Conservation (phyloP, 2,113 vertebrate genomes). For the Megaleporinus macrocephalus region DNA sequence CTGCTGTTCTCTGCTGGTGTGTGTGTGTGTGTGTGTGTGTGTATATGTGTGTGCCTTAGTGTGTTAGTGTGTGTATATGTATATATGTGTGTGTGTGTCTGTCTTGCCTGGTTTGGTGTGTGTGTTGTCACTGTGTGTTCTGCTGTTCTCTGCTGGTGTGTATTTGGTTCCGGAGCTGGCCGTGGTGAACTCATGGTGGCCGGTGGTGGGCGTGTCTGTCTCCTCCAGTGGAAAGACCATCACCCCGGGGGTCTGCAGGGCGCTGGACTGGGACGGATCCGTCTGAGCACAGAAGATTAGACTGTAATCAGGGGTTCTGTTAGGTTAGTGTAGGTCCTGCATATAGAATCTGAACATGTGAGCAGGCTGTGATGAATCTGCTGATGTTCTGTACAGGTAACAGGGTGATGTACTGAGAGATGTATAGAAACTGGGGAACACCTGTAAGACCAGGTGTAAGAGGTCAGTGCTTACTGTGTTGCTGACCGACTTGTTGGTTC, state of each 20-base stretch:
- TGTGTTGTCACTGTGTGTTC: not conserved
- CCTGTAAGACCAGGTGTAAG: too few species aligned
- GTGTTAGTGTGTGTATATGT: not conserved
- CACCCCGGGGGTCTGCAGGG: slow-evolving; percentile 21
- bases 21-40: not conserved
- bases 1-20: not conserved
- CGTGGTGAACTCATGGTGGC: slow-evolving; percentile 39
- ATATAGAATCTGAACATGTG: too few species aligned
- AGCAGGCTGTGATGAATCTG: too few species aligned
- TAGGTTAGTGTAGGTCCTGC: too few species aligned
- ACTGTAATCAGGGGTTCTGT: not conserved
- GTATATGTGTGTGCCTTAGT: not conserved
- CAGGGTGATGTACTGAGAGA: too few species aligned
- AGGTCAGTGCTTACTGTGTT: too few species aligned
- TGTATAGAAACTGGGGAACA: too few species aligned
- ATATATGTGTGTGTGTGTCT: too few species aligned
- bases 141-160: not conserved
- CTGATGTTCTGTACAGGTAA: too few species aligned
- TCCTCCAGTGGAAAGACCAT: slow-evolving; percentile 10
- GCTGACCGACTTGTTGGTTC: slow-evolving; percentile 34
- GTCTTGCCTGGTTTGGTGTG: not conserved
- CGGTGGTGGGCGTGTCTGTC: slow-evolving; percentile 19
- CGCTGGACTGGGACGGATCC: slow-evolving; percentile 12
- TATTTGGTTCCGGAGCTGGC: slow-evolving; percentile 26
- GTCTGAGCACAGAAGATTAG: slow-evolving; percentile 34